These are phyloP conservation scores for Lordiphosa fenestrarum DNA, from an alignment of 2,888 invertebrate species.

Conservation along the genomic window DNA sequence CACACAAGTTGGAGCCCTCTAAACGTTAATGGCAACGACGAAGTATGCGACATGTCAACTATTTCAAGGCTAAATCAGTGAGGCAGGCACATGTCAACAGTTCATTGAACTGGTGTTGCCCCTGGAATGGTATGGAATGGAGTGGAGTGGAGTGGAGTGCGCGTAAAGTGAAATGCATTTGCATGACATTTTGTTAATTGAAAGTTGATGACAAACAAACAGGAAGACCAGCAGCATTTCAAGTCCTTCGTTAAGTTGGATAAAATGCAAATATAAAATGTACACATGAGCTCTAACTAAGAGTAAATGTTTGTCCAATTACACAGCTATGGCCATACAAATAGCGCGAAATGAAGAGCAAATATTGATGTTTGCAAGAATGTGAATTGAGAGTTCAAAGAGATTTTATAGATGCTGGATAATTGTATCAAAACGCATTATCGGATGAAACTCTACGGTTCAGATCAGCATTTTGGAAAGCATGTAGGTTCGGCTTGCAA, in stretches of 20 bases:
- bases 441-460: no score
- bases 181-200: constrained; percentile 41
- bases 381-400: no score
- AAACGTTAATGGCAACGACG: constrained; percentile 25
- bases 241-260: no score
- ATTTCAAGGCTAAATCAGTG: constrained; percentile 47
- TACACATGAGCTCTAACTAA: background rate
- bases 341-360: no score
- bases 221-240: background rate
- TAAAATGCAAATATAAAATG: constrained; percentile 9
- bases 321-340: no score
- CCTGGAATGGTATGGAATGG: no score
- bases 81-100: constrained; percentile 37
- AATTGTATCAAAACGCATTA: no score
- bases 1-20: no score
- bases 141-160: background rate
- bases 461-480: no score
- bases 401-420: no score
- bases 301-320: no score
- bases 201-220: constrained; percentile 41
- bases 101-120: background rate
- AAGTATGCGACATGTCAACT: constrained; percentile 45
- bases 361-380: background rate
- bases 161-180: constrained; percentile 36
- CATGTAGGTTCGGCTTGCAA: no score